Evolutionary conservation across 2,797 vertebrate species (phyloP).

Genomic region (Propithecus deckenii): DNA sequence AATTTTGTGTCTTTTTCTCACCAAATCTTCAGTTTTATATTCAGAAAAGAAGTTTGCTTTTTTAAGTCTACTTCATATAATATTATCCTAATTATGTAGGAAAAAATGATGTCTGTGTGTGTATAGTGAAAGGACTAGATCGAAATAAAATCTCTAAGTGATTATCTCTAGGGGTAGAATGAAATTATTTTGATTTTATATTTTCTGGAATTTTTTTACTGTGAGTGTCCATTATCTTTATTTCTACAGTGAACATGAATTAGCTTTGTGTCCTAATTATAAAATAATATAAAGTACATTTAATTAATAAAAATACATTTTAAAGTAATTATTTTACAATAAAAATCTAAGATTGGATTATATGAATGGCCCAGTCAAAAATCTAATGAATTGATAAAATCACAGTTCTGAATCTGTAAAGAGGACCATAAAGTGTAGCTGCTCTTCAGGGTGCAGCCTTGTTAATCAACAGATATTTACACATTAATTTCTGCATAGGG

Average conservation of each 20-base stretch:
- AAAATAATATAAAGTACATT: constrained; percentile 35
- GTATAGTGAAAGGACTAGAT: background rate
- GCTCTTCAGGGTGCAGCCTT: background rate
- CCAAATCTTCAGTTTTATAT: background rate
- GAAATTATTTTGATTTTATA: constrained; percentile 16
- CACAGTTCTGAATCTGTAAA: background rate
- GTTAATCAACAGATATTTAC: background rate
- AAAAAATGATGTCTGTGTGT: background rate
- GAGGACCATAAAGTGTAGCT: background rate
- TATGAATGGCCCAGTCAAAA: background rate
- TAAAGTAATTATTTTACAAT: background rate
- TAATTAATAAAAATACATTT: background rate
- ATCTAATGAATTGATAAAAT: background rate
- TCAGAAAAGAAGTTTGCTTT: background rate
- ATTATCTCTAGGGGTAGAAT: background rate
- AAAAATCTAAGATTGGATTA: background rate
- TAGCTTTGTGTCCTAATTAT: background rate
- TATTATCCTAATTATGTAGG: background rate
- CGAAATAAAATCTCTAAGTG: constrained; percentile 14
- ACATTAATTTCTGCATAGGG: background rate
- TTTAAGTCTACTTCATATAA: background rate
- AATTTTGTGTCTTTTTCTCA: background rate
- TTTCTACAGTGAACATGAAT: constrained; percentile 17
- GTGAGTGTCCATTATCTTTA: background rate
- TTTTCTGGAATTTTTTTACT: background rate